phyloP scores from a whole-genome alignment of 2,113 vertebrate species.

The Megaceryle maxima region DNA sequence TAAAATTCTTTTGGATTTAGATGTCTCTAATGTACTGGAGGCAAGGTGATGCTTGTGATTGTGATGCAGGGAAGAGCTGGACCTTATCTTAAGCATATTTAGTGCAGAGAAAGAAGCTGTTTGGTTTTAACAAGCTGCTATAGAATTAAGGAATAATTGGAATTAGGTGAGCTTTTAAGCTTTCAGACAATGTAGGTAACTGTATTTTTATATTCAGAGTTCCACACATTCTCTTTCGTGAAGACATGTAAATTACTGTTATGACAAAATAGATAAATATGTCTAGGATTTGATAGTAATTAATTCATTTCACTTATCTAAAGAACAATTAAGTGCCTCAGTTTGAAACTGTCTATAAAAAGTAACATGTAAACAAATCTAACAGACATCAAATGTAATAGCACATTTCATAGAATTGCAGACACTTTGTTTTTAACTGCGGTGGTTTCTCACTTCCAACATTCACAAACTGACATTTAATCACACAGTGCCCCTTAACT shows the following conservation, averaged over 20 bases:
- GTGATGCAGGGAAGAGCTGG: background rate
- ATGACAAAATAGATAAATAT: slow-evolving; percentile 48
- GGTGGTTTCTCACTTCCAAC: slow-evolving; percentile 1
- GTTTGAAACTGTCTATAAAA: slow-evolving; percentile 34
- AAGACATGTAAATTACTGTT: slow-evolving; percentile 41
- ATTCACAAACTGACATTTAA: background rate
- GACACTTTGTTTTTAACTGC: background rate
- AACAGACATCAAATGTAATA: background rate
- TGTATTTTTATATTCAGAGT: background rate
- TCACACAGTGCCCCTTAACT: background rate
- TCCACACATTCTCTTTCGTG: background rate
- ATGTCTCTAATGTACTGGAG: background rate
- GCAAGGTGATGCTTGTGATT: background rate
- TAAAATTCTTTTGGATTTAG: background rate
- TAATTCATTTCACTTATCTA: slow-evolving; percentile 33
- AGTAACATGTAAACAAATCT: slow-evolving; percentile 30
- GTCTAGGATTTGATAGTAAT: slow-evolving; percentile 28
- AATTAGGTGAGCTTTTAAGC: background rate
- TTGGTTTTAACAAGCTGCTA: background rate
- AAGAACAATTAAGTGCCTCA: background rate
- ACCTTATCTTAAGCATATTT: background rate
- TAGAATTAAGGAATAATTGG: background rate
- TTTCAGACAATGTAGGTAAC: slow-evolving; percentile 20
- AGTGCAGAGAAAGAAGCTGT: background rate
- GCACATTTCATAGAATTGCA: background rate